phyloP scores from a whole-genome alignment of 2,888 invertebrate genomes.

The Chloroclystis v-ata region DNA sequence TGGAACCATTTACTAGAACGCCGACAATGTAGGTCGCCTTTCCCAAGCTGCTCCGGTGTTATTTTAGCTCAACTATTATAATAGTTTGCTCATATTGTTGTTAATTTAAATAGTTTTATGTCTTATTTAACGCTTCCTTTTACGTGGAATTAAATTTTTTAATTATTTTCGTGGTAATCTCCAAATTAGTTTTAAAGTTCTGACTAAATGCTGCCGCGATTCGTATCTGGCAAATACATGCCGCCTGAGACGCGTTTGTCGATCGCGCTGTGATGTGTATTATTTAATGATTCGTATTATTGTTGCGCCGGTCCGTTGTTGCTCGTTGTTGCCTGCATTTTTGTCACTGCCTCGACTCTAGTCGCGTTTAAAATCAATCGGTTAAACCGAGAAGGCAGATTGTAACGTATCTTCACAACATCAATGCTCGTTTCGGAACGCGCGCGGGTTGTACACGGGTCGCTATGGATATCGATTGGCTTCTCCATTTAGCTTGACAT shows the following conservation, averaged over 20 bases:
- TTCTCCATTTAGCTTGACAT: slow-evolving; percentile 33
- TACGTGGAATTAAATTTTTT: slow-evolving; percentile 53
- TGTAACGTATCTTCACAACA: slow-evolving; percentile 11
- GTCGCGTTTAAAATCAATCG: slow-evolving; percentile 25
- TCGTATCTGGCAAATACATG: slow-evolving; percentile 44
- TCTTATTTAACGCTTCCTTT: slow-evolving; percentile 50
- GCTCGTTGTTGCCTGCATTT: slow-evolving; percentile 16
- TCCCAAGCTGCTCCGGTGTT: slow-evolving; percentile 75
- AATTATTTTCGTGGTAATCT: slow-evolving; percentile 56
- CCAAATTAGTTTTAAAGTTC: slow-evolving; percentile 61
- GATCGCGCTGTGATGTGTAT: slow-evolving; percentile 11
- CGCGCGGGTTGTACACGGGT: slow-evolving; percentile 26
- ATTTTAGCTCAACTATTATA: slow-evolving; percentile 71
- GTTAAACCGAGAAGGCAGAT: slow-evolving; percentile 24
- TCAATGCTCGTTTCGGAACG: slow-evolving; percentile 19
- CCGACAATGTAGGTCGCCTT: slow-evolving; percentile 49
- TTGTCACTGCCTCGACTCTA: slow-evolving; percentile 25
- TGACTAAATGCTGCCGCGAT: slow-evolving; percentile 48
- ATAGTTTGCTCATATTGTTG: slow-evolving; percentile 76
- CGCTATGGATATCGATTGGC: slow-evolving; percentile 32
- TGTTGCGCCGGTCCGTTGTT: slow-evolving; percentile 19
- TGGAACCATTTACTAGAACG: slow-evolving; percentile 62
- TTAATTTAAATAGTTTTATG: slow-evolving; percentile 63
- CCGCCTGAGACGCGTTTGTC: slow-evolving; percentile 40
- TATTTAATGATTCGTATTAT: slow-evolving; percentile 14